Evolutionary conservation across 2,888 invertebrate species (phyloP), one percentile per base, ranked within the genome.

Genomic region (Leptopterna dolabrata): DNA sequence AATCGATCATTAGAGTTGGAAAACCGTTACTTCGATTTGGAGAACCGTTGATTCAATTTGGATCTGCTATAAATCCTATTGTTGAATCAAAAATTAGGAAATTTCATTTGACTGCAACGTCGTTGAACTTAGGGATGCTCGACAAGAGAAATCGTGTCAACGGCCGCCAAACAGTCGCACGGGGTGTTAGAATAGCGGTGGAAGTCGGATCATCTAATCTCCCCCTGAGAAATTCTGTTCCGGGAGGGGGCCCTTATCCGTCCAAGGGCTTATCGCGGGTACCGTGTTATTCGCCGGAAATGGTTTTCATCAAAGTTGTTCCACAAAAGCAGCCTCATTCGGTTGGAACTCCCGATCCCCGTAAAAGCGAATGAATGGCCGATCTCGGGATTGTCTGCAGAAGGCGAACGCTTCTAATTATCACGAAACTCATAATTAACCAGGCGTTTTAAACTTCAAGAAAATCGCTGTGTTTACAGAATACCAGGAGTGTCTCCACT

Each of bases 221-320:
- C 63, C 24, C 27, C 24, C 16, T 0, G 24, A 27, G 63, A 9
- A 11, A 63, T 24, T 63, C 63, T 24, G 63, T 63, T 63, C 63
- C 63, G 7, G 4, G 36, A 36, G 4, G 36, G 63, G 63, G 63
- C 27, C 11, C 27, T 63, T 63, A 63, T 63, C 24, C 63, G 24
- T 13, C 24, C 24, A 27, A 63, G 63, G 63, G 24, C 63, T 63
- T 63, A 63, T 63, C 63, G 24, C 24, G 24, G 27, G 9, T 24
- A 7, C 24, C 63, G 63, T 19, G 63, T 24, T 27, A 63, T 63
- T 63, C 63, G 63, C n/a, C 63, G 63, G 63, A 63, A 63, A 63
- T 63, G 63, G 63, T 63, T 63, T 63, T 63, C 63, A 63, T 63
- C 63, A 63, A 63, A 63, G 63, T 63, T 63, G 63, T 63, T 24